A percentile compares a stretch with the other conserved stretches of the same genome.
Evolutionary conservation across 2,888 invertebrate species (phyloP).

Genomic region (Rotaria sp.): DNA sequence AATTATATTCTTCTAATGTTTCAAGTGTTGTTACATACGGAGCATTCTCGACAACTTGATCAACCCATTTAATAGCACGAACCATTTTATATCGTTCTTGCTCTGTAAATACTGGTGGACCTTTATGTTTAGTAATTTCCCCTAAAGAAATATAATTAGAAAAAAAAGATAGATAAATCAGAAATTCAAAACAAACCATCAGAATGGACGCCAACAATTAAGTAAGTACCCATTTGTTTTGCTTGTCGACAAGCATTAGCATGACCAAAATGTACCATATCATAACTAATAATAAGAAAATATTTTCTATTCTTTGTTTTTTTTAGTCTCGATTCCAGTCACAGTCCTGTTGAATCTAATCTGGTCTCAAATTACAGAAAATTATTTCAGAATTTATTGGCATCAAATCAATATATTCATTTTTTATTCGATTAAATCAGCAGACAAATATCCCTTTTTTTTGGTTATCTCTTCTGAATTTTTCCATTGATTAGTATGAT

Average conservation of each 20-base stretch:
- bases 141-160: conserved; percentile 48
- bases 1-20: conserved; percentile 84
- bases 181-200: conserved; percentile 61
- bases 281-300: conserved; percentile 67
- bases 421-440: too few relatives aligned
- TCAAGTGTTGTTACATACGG: conserved; percentile 95
- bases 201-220: conserved; percentile 94
- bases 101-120: conserved; percentile 84
- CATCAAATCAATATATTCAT: too few relatives aligned
- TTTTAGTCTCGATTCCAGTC: too few relatives aligned
- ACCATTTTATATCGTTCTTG: conserved; percentile 79
- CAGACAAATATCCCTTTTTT: too few relatives aligned
- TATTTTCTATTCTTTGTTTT: too few relatives aligned
- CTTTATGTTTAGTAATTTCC: conserved; percentile 90
- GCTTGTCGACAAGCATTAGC: conserved; percentile 88
- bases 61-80: conserved; percentile 98
- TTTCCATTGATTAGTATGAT: too few relatives aligned
- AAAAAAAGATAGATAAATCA: not conserved
- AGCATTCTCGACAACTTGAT: conserved; percentile 88
- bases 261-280: conserved; percentile 99
- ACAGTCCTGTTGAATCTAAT: too few relatives aligned
- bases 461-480: too few relatives aligned
- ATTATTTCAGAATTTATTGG: too few relatives aligned
- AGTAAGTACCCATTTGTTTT: conserved; percentile 83
- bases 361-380: too few relatives aligned